phyloP scores from a whole-genome alignment of 2,888 invertebrate species.

The Athalia rosae region DNA sequence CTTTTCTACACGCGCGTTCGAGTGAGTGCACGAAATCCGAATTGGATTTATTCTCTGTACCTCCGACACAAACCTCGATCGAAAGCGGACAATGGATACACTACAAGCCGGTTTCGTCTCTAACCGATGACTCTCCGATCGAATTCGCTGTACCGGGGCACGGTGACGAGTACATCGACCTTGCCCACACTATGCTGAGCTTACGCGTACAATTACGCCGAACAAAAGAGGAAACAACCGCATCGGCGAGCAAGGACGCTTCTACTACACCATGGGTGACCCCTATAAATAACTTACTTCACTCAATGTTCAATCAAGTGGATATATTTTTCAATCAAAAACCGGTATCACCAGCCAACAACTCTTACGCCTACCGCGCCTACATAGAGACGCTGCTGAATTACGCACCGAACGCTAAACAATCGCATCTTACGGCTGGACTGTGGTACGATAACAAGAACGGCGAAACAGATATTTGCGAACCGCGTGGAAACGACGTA shows the following conservation, averaged over 20 bases:
- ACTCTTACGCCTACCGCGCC: slow-evolving; percentile 53
- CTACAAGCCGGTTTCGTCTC: slow-evolving; percentile 56
- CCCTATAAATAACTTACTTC: slow-evolving; percentile 55
- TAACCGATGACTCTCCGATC: slow-evolving; percentile 55
- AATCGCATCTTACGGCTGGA: slow-evolving; percentile 50
- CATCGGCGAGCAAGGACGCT: too few species aligned
- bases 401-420: slow-evolving; percentile 50
- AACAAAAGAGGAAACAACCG: too few species aligned
- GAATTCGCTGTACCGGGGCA: slow-evolving; percentile 56
- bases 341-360: slow-evolving; percentile 52
- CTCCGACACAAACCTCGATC: slow-evolving; percentile 57
- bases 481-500: neutral
- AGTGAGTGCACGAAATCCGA: slow-evolving; percentile 54
- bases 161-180: slow-evolving; percentile 57
- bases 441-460: slow-evolving; percentile 51
- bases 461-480: slow-evolving; percentile 40
- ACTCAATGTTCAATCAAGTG: slow-evolving; percentile 55
- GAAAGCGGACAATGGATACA: slow-evolving; percentile 54
- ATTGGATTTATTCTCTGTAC: slow-evolving; percentile 56
- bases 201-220: too few species aligned
- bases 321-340: slow-evolving; percentile 57
- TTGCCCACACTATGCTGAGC: slow-evolving; percentile 47
- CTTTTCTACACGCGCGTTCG: slow-evolving; percentile 52
- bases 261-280: slow-evolving; percentile 29
- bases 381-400: slow-evolving; percentile 55